A percentile compares a stretch with the other conserved stretches of the same genome.
phyloP scores from a whole-genome alignment of 2,888 invertebrate species.

The Resseliella maxima region DNA sequence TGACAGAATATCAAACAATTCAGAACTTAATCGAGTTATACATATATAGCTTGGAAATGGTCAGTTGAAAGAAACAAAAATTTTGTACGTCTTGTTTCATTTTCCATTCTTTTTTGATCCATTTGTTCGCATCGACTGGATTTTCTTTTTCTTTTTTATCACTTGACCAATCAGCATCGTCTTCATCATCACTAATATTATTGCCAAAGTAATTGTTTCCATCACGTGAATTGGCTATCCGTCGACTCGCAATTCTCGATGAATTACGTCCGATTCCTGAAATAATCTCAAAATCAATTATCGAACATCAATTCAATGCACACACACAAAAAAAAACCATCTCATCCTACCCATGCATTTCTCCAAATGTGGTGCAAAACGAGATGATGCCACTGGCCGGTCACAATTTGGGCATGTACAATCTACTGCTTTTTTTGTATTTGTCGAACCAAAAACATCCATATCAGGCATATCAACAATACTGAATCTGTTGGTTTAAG shows the following conservation, averaged over 20 bases:
- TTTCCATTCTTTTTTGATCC: constrained; percentile 65
- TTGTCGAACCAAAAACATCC: constrained; percentile 87
- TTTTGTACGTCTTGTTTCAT: constrained; percentile 59
- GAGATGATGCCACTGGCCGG: constrained; percentile 76
- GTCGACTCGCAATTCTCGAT: constrained; percentile 86
- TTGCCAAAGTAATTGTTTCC: constrained; percentile 75
- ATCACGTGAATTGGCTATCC: constrained; percentile 79
- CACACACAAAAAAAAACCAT: neutral
- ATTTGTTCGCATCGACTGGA: constrained; percentile 66
- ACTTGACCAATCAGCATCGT: constrained; percentile 88
- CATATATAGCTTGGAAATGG: no score
- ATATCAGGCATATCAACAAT: constrained; percentile 79
- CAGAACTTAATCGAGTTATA: no score
- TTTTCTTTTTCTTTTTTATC: constrained; percentile 75
- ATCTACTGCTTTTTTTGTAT: constrained; percentile 83
- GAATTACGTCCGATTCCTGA: constrained; percentile 86
- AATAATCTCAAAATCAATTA: no score
- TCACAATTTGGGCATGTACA: constrained; percentile 69
- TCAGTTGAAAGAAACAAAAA: neutral
- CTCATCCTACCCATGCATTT: constrained; percentile 87
- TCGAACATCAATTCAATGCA: neutral
- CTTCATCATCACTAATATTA: constrained; percentile 83
- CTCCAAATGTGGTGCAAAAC: constrained; percentile 93
- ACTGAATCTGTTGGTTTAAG: constrained; percentile 63
- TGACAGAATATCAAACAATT: no score